phyloP scores from a whole-genome alignment of 2,888 invertebrate species.

The Scaptomyza cyrtandrae region DNA sequence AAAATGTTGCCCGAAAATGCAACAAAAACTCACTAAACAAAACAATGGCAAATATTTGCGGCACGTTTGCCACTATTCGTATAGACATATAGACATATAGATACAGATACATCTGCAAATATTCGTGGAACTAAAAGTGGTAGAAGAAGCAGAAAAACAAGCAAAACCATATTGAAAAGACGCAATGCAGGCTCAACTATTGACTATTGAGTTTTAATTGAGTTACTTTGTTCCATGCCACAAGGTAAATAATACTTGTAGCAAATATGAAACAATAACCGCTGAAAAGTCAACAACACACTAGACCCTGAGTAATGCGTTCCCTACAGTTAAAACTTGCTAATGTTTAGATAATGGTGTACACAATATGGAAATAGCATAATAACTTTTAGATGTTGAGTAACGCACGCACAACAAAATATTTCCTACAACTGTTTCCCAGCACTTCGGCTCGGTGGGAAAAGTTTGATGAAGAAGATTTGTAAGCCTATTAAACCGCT shows the following conservation, averaged over 20 bases:
- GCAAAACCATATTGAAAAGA: constrained; percentile 24
- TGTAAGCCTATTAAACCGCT: no score
- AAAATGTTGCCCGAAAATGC: constrained; percentile 61
- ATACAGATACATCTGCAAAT: not conserved
- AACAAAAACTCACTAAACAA: constrained; percentile 27
- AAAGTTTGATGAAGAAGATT: no score
- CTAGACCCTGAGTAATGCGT: constrained; percentile 24
- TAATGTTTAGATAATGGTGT: not conserved
- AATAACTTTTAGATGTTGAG: constrained; percentile 4
- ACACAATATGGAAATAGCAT: not conserved
- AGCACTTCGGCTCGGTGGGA: no score
- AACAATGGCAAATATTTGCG: constrained; percentile 71
- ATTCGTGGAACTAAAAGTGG: constrained; percentile 1
- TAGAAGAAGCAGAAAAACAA: constrained; percentile 3
- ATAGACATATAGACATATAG: constrained; percentile 5
- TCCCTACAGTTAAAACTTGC: constrained; percentile 5
- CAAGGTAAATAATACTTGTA: constrained; percentile 28
- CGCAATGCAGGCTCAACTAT: constrained; percentile 7
- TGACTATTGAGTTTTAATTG: constrained; percentile 45
- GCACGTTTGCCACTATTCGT: constrained; percentile 48
- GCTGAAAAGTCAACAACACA: constrained; percentile 7
- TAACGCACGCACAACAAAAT: not conserved
- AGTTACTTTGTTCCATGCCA: constrained; percentile 41
- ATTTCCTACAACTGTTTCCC: no score
- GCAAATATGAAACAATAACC: constrained; percentile 1